phyloP scores from a whole-genome alignment of 2,888 invertebrate genomes.

The Galerucella calmariensis region DNA sequence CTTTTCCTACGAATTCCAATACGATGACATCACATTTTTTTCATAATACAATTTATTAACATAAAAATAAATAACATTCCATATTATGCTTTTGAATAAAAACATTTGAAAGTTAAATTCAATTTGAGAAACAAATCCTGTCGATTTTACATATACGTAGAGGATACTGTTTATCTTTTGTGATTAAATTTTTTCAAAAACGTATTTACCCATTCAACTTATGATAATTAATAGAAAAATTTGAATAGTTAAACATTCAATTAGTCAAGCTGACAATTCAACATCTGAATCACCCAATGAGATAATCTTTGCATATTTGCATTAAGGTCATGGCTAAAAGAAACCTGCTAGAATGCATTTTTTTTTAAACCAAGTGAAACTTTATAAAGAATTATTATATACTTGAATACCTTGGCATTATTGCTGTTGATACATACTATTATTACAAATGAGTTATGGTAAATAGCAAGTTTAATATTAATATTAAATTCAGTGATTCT shows the following conservation, averaged over 20 bases:
- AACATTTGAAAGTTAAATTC: no score
- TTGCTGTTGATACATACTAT: no score
- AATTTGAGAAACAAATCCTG: no score
- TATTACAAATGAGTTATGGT: no score
- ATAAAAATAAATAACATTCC: background rate
- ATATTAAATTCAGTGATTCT: no score
- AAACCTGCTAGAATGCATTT: constrained; percentile 11
- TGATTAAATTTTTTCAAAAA: no score
- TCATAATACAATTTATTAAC: constrained; percentile 2
- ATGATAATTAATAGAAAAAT: no score
- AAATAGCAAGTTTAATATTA: no score
- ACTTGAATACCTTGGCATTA: background rate
- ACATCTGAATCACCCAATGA: constrained; percentile 11
- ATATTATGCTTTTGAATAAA: no score
- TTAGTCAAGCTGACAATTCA: background rate
- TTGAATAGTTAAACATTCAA: background rate
- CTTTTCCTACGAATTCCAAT: background rate
- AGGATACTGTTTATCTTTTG: no score
- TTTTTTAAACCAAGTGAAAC: background rate
- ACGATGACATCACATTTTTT: background rate
- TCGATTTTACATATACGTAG: no score
- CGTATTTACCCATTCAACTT: no score
- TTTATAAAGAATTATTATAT: background rate
- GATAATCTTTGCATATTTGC: constrained; percentile 13
- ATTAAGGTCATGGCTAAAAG: constrained; percentile 9